Evolutionary conservation across 2,113 vertebrate species (phyloP), one percentile per base, ranked within the genome.

Genomic region (Dasyprocta punctata): DNA sequence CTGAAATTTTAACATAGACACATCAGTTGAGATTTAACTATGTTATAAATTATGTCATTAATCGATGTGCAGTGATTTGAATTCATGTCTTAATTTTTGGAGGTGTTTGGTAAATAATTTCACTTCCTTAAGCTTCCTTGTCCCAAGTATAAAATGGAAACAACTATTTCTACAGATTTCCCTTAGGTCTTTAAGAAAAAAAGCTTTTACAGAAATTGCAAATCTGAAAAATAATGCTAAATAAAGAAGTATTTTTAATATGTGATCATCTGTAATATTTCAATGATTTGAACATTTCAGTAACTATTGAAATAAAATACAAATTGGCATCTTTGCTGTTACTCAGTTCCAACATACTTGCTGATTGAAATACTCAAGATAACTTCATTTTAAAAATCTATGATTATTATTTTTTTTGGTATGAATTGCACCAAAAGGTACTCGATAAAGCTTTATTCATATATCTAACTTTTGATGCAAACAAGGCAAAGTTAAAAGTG

Each of bases 171-270:
- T 84, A 38, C 9, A 7, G 58, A 58, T 77, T 85, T 90, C 92
- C 10, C 16, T 77, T 17, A 52, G 16, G 52, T 41, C 36, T 56
- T 92, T 47, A 87, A 41, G n/a, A 87, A 92, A 54, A 63, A 92
- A 86, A n/a, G 65, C 36, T 83, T 75, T 96, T 81, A 52, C 4
- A 86, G 60, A 82, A 78, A 58, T 82, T 90, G 22, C 2, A 28
- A 80, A 56, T 90, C 82, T 92, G 83, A 94, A 95, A 96, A 96
- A 73, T 3, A 17, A 93, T 91, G 36, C 28, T 85, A 81, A 81
- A 86, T 52, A 95, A 95, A 49, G 60, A 87, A 20, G 36, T 88
- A 30, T 77, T 91, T 93, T 82, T 83, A 77, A 96, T 58, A 47
- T 47, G 10, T 54, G 36, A 56, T 83, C 78, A 60, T 83, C 63